Evolutionary conservation across 1,140 invertebrate species (phyloP), one percentile per base, ranked within the genome.

Genomic region (Glomeris maerens): DNA sequence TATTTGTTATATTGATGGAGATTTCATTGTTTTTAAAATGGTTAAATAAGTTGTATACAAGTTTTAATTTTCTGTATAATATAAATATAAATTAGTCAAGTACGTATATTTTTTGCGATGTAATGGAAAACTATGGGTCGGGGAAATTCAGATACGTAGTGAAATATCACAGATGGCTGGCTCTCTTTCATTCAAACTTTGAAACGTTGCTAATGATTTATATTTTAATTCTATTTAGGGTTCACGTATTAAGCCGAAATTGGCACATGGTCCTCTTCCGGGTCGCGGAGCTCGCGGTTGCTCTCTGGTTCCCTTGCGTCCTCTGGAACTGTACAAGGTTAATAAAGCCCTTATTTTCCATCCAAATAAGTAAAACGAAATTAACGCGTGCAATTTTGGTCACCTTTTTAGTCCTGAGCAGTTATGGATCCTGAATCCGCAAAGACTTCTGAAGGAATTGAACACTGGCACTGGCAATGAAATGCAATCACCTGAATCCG

Each of bases 301-400:
- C 83, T 52, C 64, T 94, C 54, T 94, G 90, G 89, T 93, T 93
- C 69, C 89, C 89, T 1, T 93, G 89, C 70, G 84, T 85, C 14
- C 72, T 94, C 25, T 94, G 90, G 90, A 94, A 94, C 69, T 92
- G 84, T 58, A 88, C 88, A 74, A 83, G 83, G 69, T 77, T 62
- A 61, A 50, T 57, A 17, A 41, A 47, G 21, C 42, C 42, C 17
- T 39, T 39, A 25, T 2, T 42, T 42, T 7, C 20, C 20, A 42
- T 42, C 25, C 10, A 10, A 31, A 31, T 31, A 17, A 2, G 22
- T 7, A 42, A 10, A 5, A 42, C 25, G 40, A 42, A 42, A 4
- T 36, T 36, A 17, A 36, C 31, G 31, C 17, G 31, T 42, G 10
- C 4, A 42, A 42, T 49, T 48, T 44, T 26, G 17, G 26, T 54